These are phyloP conservation scores for Epicampocera succincta DNA, from an alignment of 2,888 invertebrate species.

Conservation along the genomic window DNA sequence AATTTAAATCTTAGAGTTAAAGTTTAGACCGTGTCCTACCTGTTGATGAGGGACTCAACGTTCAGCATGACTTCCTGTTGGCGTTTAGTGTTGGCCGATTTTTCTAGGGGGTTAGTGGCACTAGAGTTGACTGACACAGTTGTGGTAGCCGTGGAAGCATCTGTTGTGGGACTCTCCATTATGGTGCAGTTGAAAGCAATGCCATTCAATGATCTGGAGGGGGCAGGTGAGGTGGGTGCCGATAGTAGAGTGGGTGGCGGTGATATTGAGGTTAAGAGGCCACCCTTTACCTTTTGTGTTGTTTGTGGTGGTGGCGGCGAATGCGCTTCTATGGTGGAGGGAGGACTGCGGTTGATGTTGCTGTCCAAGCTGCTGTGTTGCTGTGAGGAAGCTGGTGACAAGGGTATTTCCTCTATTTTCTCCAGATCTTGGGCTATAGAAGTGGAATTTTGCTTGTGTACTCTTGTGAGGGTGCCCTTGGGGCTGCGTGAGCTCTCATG, in stretches of 20 bases:
- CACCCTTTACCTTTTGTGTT: constrained; percentile 18
- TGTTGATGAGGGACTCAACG: constrained; percentile 77
- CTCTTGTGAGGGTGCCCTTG: constrained; percentile 76
- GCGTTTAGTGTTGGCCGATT: constrained; percentile 64
- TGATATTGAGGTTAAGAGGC: constrained; percentile 49
- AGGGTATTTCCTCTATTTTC: constrained; percentile 86
- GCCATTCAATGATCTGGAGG: constrained; percentile 75
- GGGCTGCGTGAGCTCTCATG: constrained; percentile 80
- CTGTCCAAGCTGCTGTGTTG: constrained; percentile 81
- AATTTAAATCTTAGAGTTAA: constrained; percentile 2
- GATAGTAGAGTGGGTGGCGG: constrained; percentile 73
- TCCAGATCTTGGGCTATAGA: constrained; percentile 87
- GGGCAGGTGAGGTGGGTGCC: constrained; percentile 77
- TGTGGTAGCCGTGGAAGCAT: constrained; percentile 70
- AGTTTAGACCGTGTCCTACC: constrained; percentile 80
- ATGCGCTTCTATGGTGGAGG: constrained; percentile 76
- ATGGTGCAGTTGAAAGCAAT: constrained; percentile 55
- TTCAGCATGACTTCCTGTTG: constrained; percentile 78
- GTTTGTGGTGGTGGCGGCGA: constrained; percentile 73
- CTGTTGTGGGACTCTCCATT: constrained; percentile 69
- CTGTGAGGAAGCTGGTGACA: constrained; percentile 82
- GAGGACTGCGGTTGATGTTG: constrained; percentile 80
- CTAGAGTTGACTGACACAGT: constrained; percentile 70
- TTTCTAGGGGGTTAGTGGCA: constrained; percentile 65
- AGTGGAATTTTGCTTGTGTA: constrained; percentile 87